Evolutionary conservation across 2,113 vertebrate species (phyloP), one percentile per base, ranked within the genome.

Genomic region (Miniopterus natalensis): DNA sequence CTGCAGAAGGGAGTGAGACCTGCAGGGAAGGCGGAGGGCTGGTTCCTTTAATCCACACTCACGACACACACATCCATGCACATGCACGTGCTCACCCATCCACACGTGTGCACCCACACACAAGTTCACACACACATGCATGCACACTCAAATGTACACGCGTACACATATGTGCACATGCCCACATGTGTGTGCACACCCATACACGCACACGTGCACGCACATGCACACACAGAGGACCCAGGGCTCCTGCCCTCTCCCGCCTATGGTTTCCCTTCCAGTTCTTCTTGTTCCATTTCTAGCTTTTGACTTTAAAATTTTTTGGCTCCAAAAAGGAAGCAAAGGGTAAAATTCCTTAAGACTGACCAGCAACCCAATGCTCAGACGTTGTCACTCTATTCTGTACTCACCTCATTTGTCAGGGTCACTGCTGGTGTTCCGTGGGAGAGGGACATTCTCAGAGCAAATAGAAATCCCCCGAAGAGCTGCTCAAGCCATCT

Each of bases 31-130:
- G 9, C 7, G 7, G 66, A 21, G 45, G 74, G 12, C 21, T 17
- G 36, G 31, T 42, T 63, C 29, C 45, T 90, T 78, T 53, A 29
- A 45, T 6, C 18, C 29, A 42, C 11, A 2, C 1, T 31, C 4
- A 4, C 73, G 4, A 3, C 2, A 14, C 4, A n/a, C 4, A 15
- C 25, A 21, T 1, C 0, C 55, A 45, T 42, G 12, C 6, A 2
- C 21, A 65, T 6, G 40, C 5, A 5, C 13, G 36, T 9, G 8
- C 18, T 2, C 66, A 68, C 8, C 3, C n/a, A 68, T 66, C 15
- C 8, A 40, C n/a, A 7, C 29, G 15, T 6, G 61, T 14, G 5
- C 11, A 21, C 55, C 5, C 55, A 57, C 55, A 57, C 59, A 27
- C 23, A 13, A 25, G 29, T 13, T 4, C 59, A 25, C 59, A 27